Conservation (phyloP, 2,113 vertebrate species). For the Sialia sialis region DNA sequence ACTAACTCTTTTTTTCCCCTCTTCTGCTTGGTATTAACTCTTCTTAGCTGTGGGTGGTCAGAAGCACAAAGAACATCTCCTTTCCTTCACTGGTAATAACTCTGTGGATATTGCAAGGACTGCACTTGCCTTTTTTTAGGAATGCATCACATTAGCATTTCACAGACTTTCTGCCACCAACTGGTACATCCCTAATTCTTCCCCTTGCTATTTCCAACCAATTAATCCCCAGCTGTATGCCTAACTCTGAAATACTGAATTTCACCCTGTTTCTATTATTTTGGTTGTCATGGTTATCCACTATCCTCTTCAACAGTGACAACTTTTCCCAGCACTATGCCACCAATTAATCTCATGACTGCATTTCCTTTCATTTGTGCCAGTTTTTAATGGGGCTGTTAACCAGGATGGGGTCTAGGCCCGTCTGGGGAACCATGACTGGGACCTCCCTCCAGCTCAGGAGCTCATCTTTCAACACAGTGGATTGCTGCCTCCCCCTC, state of each 20-base stretch:
- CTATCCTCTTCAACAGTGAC: neutral
- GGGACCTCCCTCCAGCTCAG: neutral
- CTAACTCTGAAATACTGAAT: neutral
- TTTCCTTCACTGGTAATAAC: neutral
- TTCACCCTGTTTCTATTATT: neutral
- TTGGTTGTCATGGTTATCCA: neutral
- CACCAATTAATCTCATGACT: neutral
- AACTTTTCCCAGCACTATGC: neutral
- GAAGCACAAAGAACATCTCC: neutral
- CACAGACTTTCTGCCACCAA: slow-evolving; percentile 6
- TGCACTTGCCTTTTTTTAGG: neutral
- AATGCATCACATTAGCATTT: neutral
- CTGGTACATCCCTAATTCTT: neutral
- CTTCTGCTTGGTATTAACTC: neutral
- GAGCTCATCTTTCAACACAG: neutral
- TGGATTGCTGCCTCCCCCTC: neutral
- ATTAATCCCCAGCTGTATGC: neutral
- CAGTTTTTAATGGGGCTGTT: neutral
- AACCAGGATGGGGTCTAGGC: neutral
- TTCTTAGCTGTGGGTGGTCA: neutral
- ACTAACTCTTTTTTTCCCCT: neutral
- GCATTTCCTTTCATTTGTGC: neutral
- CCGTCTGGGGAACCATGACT: neutral
- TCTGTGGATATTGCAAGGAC: neutral
- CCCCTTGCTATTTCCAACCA: neutral